Base-by-base conservation (phyloP, 2,888 invertebrate species). In the Drosophila helvetica region DNA sequence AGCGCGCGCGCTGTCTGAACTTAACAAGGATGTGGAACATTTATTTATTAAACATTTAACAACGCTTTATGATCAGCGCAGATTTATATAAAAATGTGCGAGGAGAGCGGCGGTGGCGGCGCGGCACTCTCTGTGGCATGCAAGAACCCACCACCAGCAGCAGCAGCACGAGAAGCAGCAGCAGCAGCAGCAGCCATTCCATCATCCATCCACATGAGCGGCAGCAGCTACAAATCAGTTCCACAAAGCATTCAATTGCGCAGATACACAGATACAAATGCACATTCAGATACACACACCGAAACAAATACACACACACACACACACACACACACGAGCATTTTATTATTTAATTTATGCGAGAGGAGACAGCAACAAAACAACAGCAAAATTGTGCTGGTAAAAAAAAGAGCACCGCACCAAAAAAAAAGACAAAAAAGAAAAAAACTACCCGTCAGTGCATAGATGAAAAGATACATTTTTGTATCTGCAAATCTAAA, bases 311-410 rank as follows among this genome's bases (percentile, higher is more conserved):
- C 48, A 78, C 50, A 67, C 18, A 56, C 56, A 62, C 52, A 56
- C 25, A 54, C 25, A 27, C 52, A 55, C 30, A 70, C 56, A 76
- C 66, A 72, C 45, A 71, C 46, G 63, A 78, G 66, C 73, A 78
- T 85, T 86, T 90, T 90, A 90, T 90, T 90, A 90, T 87, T 90
- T 90, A 90, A 90, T 90, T 90, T 90, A 87, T 82, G 79, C 83
- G 77, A 62, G 77, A 60, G 48, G 66, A 70, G 66, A 70, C 66
- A 58, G 58, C 71, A 66, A 87, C 74, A 75, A 25, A 53, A 74
- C 69, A 79, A 70, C 58, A 38, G 52, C 38, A 51, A 50, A 52
- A 74, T 66, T 60, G 57, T 86, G 86, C 86, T 83, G 86, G 84
- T 83, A 76, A 86, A 71, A 74, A 77, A 75, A 57, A 63, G 68